phyloP scores from a whole-genome alignment of 2,113 vertebrate species.

The Hiodon tergisus region DNA sequence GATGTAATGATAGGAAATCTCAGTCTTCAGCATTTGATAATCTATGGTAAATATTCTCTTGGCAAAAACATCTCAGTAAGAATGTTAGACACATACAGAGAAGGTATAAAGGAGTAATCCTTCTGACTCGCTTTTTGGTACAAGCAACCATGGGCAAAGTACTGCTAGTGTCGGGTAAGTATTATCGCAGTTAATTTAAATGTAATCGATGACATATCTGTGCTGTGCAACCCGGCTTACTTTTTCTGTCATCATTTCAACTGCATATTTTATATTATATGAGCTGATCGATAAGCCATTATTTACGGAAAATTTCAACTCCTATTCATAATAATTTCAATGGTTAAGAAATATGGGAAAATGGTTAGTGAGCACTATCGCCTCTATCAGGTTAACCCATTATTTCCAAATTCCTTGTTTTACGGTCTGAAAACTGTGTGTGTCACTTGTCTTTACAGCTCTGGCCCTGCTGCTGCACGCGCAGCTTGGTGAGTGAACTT shows the following conservation, averaged over 20 bases:
- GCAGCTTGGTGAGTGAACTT: slow-evolving; percentile 47
- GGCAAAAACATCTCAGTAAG: slow-evolving; percentile 11
- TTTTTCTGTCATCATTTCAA: neutral
- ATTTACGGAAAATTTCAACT: too few relatives aligned
- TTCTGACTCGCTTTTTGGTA: slow-evolving; percentile 25
- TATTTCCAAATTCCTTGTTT: neutral
- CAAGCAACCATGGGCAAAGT: slow-evolving; percentile 46
- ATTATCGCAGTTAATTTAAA: neutral
- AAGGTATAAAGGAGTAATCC: slow-evolving; percentile 39
- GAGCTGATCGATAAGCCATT: too few relatives aligned
- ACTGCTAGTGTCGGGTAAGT: slow-evolving; percentile 45
- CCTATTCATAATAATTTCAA: too few relatives aligned
- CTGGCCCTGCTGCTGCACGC: slow-evolving; percentile 44
- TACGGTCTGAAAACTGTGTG: neutral
- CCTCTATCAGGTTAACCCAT: too few relatives aligned
- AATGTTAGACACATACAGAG: neutral
- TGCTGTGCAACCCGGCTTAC: neutral
- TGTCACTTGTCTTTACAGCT: slow-evolving; percentile 29
- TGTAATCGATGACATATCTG: neutral
- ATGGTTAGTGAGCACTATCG: too few relatives aligned
- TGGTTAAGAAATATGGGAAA: too few relatives aligned
- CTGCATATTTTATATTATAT: too few relatives aligned
- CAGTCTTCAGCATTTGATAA: slow-evolving; percentile 22
- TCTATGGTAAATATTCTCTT: slow-evolving; percentile 40
- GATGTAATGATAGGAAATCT: slow-evolving; percentile 37